These are phyloP conservation scores for Porites lobata DNA, from an alignment of 92 coral and sea anemone genomes.

Conservation along the genomic window DNA sequence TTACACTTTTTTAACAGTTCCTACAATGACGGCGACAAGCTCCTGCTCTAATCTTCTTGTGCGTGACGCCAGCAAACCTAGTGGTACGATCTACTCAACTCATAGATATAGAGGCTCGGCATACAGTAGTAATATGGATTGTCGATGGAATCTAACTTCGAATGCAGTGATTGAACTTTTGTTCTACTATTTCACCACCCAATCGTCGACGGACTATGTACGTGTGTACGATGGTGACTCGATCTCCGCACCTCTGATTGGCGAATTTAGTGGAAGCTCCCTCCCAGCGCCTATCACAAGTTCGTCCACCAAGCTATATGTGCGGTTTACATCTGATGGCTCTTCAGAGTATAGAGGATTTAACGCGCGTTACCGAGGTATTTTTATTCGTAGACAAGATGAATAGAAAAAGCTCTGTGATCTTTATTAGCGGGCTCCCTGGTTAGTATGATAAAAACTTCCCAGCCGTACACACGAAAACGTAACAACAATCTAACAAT, in stretches of 20 bases:
- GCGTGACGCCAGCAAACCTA: neutral
- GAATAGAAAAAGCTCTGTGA: too few relatives aligned
- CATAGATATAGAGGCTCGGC: neutral
- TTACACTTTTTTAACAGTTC: too few relatives aligned
- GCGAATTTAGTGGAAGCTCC: constrained; percentile 33
- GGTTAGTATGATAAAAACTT: too few relatives aligned
- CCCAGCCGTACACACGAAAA: too few relatives aligned
- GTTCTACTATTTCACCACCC: constrained; percentile 27
- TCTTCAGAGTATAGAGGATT: neutral
- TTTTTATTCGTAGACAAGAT: too few relatives aligned
- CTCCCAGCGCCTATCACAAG: constrained; percentile 13
- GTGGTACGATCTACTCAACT: neutral
- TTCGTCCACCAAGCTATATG: constrained; percentile 32
- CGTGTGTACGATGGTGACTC: constrained; percentile 29
- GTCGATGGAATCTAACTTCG: constrained; percentile 37
- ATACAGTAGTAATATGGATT: neutral
- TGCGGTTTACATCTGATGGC: constrained; percentile 37
- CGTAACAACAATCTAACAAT: too few relatives aligned
- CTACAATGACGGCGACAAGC: too few relatives aligned
- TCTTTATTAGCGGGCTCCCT: too few relatives aligned
- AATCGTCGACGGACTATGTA: constrained; percentile 20
- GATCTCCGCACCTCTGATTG: constrained; percentile 1
- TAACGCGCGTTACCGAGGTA: neutral
- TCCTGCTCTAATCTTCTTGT: neutral
- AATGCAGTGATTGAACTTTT: constrained; percentile 18